phyloP scores from a whole-genome alignment of 1,140 invertebrate genomes.

The Penaeus indicus region DNA sequence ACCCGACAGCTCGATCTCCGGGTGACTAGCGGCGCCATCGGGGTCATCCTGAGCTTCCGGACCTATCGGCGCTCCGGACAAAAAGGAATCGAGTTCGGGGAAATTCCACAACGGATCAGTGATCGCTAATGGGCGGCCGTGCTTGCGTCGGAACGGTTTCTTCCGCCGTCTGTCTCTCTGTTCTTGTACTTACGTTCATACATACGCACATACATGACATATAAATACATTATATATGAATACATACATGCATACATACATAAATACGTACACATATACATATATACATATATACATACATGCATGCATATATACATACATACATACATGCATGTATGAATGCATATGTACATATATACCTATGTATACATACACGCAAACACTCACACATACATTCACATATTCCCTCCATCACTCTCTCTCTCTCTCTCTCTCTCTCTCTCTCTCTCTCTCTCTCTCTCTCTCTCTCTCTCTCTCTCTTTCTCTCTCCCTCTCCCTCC shows the following conservation, averaged over 20 bases:
- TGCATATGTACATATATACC: too few relatives aligned
- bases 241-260: slow-evolving; percentile 12
- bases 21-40: background rate
- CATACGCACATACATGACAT: too few relatives aligned
- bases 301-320: too few relatives aligned
- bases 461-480: too few relatives aligned
- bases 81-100: background rate
- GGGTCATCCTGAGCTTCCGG: background rate
- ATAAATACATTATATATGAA: background rate
- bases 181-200: background rate
- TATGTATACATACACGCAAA: too few relatives aligned
- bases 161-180: background rate
- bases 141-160: too few relatives aligned
- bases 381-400: too few relatives aligned
- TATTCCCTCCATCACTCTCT: too few relatives aligned
- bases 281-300: too few relatives aligned
- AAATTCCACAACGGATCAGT: too few relatives aligned
- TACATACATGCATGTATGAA: too few relatives aligned
- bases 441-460: background rate
- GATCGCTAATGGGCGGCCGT: too few relatives aligned
- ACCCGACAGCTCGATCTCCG: background rate
- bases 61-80: background rate
- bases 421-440: background rate
- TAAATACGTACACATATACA: background rate
- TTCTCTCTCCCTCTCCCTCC: background rate